phyloP scores from a whole-genome alignment of 1,140 invertebrate genomes.

The Drosophila mayri region DNA sequence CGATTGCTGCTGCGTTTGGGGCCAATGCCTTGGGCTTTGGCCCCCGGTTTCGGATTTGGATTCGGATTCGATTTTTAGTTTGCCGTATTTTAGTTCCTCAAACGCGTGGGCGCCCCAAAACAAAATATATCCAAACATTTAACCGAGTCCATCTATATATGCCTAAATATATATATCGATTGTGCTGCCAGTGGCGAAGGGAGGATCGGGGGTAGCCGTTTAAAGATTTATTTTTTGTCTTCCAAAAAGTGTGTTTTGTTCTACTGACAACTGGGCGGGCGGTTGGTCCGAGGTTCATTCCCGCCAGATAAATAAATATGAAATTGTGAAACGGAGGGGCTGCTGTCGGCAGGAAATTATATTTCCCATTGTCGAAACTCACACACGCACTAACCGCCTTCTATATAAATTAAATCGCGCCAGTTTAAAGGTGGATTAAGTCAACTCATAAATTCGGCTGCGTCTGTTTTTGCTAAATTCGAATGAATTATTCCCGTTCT shows the following conservation, averaged over 20 bases:
- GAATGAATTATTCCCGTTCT: constrained; percentile 44
- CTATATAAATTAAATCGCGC: constrained; percentile 71
- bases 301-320: constrained; percentile 65
- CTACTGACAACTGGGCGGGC: constrained; percentile 39
- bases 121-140: constrained; percentile 52
- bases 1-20: constrained; percentile 13
- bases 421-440: constrained; percentile 79
- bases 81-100: constrained; percentile 37
- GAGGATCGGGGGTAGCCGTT: constrained; percentile 27
- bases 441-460: constrained; percentile 67
- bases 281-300: constrained; percentile 11
- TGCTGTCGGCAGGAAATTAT: constrained; percentile 65
- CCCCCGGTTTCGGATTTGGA: constrained; percentile 10
- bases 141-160: constrained; percentile 34
- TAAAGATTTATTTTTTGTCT: constrained; percentile 57
- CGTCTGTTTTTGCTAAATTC: constrained; percentile 57
- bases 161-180: constrained; percentile 25
- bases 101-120: constrained; percentile 45
- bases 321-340: constrained; percentile 59
- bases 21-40: constrained; percentile 43
- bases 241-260: constrained; percentile 46
- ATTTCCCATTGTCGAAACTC: constrained; percentile 54
- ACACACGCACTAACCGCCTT: constrained; percentile 10
- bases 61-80: constrained; percentile 37
- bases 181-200: neutral